Evolutionary conservation across 1,140 invertebrate species (phyloP).

Genomic region (Ditylenchus dipsaci): DNA sequence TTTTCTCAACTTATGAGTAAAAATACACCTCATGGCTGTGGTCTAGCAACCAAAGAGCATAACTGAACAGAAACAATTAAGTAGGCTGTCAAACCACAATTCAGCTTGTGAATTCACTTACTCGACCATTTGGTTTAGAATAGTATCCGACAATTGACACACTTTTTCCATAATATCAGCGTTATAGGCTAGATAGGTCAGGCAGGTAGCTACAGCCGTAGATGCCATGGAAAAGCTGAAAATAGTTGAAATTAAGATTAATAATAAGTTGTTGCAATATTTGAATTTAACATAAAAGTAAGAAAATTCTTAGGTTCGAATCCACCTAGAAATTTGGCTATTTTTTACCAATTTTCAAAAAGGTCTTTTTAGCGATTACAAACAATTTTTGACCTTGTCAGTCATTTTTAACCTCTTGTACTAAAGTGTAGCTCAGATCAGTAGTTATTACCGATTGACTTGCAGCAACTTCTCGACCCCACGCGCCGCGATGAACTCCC

Average conservation of each 20-base stretch:
- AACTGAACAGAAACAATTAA: constrained; percentile 23
- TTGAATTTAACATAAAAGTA: no score
- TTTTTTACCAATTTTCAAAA: no score
- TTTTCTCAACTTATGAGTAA: no score
- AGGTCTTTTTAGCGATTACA: not conserved
- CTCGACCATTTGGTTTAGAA: constrained; percentile 40
- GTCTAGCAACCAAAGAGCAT: constrained; percentile 34
- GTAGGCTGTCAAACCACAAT: not conserved
- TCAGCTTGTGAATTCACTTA: constrained; percentile 8
- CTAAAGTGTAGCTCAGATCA: no score
- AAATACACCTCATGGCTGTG: constrained; percentile 36
- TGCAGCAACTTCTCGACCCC: constrained; percentile 28
- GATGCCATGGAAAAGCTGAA: constrained; percentile 28
- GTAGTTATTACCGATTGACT: constrained; percentile 18
- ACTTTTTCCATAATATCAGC: constrained; percentile 38
- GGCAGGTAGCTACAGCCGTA: constrained; percentile 38
- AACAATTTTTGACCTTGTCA: not conserved
- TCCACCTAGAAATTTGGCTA: no score
- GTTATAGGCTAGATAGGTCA: constrained; percentile 35
- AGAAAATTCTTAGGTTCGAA: no score
- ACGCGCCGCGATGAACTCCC: constrained; percentile 33
- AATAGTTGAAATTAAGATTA: not conserved
- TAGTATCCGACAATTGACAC: constrained; percentile 24
- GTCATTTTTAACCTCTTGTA: no score
- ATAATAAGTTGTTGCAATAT: not conserved